phyloP scores from a whole-genome alignment of 1,140 invertebrate genomes.

The Melipona quadrifasciata region DNA sequence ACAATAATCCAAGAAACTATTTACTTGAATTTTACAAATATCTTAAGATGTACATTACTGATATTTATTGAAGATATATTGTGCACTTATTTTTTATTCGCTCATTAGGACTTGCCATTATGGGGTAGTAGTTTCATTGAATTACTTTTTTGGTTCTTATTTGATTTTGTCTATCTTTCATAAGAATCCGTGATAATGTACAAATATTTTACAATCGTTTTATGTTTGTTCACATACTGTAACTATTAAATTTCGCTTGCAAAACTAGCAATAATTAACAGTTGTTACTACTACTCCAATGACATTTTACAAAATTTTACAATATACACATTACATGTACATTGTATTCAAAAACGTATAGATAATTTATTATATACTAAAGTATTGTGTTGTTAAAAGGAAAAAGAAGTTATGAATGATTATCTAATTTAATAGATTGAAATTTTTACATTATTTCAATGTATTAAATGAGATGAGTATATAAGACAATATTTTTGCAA shows the following conservation, averaged over 20 bases:
- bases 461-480: slow-evolving; percentile 50
- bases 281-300: slow-evolving; percentile 48
- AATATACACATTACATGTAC: slow-evolving; percentile 14
- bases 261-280: slow-evolving; percentile 30
- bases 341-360: slow-evolving; percentile 23
- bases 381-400: neutral
- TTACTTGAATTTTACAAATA: slow-evolving; percentile 38
- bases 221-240: neutral
- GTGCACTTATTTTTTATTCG: slow-evolving; percentile 50
- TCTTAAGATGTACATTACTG: neutral
- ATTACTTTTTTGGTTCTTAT: neutral
- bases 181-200: slow-evolving; percentile 35
- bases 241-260: slow-evolving; percentile 12
- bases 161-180: slow-evolving; percentile 18
- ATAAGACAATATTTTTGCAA: slow-evolving; percentile 51
- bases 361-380: slow-evolving; percentile 8
- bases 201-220: slow-evolving; percentile 34
- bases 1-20: slow-evolving; percentile 31
- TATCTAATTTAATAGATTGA: slow-evolving; percentile 26
- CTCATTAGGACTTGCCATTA: slow-evolving; percentile 35
- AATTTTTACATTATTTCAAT: slow-evolving; percentile 13
- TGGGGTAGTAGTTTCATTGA: slow-evolving; percentile 41
- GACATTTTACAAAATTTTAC: slow-evolving; percentile 28
- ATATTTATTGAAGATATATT: slow-evolving; percentile 53
- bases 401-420: neutral